phyloP scores from a whole-genome alignment of 1,140 invertebrate species.

The Saccostrea glomerata region DNA sequence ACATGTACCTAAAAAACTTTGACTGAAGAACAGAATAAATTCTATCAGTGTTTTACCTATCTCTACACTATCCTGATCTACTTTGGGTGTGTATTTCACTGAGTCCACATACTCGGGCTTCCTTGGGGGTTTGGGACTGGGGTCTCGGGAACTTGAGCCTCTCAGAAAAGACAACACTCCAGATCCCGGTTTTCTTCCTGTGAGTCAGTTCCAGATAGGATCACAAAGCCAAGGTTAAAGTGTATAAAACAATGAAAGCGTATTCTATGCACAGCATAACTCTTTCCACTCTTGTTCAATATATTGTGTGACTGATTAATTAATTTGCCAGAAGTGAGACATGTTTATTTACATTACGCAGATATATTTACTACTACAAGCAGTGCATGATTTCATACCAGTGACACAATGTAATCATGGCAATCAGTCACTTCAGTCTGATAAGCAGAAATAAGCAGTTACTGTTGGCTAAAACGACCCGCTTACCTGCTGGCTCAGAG shows the following conservation, averaged over 20 bases:
- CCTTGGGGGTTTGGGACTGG: conserved; percentile 51
- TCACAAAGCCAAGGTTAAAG: not conserved
- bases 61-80: conserved; percentile 68
- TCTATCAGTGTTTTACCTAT: conserved; percentile 21
- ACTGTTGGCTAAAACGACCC: not conserved
- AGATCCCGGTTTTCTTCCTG: conserved; percentile 52
- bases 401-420: not conserved
- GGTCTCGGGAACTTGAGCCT: conserved; percentile 58
- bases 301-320: too few relatives aligned
- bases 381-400: not conserved
- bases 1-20: too few relatives aligned
- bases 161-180: conserved; percentile 71
- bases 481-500: not conserved
- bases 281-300: too few relatives aligned
- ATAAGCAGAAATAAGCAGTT: not conserved
- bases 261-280: not conserved
- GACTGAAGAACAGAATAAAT: too few relatives aligned
- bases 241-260: conserved; percentile 6
- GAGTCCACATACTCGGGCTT: conserved; percentile 62
- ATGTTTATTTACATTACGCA: too few relatives aligned
- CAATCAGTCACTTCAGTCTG: not conserved
- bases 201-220: not conserved
- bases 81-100: conserved; percentile 69
- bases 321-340: not conserved
- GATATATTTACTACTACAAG: not conserved